Evolutionary conservation across 2,888 invertebrate species (phyloP), one percentile per base, ranked within the genome.

Genomic region (Tanypteryx hageni): DNA sequence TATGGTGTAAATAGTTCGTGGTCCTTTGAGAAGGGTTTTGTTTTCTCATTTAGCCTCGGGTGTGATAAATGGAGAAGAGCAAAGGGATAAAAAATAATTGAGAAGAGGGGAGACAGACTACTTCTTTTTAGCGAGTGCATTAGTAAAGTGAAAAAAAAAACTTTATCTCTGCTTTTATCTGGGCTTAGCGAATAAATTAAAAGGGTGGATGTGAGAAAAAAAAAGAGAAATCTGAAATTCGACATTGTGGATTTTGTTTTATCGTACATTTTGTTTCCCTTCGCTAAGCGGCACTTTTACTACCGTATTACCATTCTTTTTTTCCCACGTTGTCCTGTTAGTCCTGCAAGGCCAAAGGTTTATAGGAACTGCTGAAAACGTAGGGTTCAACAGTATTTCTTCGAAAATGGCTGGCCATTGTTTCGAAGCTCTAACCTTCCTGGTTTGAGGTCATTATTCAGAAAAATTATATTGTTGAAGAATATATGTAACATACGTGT

Each of bases 371-470:
- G 89, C 89, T 89, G 89, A 89, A 64, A 68, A 89, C 58, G 31
- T 58, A 86, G 61, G 61, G 89, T 89, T 89, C 64, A 61, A 64
- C 89, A 89, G 89, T 89, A 89, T 89, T 89, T 89, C 89, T 89
- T 89, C 89, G 89, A 89, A 68, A 61, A 64, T 89, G 89, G 89
- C 89, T 68, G 89, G 89, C 89, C 89, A 89, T 89, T 89, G 89
- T 89, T 89, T 89, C 89, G 89, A 89, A 89, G 89, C 58, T 44
- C 61, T 44, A 64, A 89, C 89, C 89, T 64, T 89, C 61, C 64
- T 89, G 64, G 64, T 64, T 64, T 13, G 89, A 89, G 89, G 64
- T 89, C 89, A 61, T 89, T 89, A 89, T 89, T n/a, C 89, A 89
- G 89, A 61, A 89, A 89, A 89, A 76, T 76, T 76, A 76, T 89